A percentile compares a stretch with the other conserved stretches of the same genome.
phyloP scores from a whole-genome alignment of 2,888 invertebrate species.

The Tenthredo livida region DNA sequence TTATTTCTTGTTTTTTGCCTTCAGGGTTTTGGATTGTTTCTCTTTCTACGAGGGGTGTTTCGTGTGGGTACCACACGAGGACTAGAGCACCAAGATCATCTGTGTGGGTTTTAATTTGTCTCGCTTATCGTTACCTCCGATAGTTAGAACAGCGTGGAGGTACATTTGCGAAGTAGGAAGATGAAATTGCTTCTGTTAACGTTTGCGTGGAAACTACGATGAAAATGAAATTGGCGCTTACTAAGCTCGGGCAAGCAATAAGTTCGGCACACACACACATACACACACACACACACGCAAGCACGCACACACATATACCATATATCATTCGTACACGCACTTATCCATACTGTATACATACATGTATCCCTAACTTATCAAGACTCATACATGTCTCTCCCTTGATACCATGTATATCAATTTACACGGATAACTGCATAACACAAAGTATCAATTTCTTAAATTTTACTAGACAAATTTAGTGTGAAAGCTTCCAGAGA shows the following conservation, averaged over 20 bases:
- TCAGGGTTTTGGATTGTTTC: neutral
- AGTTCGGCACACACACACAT: neutral
- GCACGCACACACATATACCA: too few species aligned
- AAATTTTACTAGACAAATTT: neutral
- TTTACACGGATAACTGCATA: neutral
- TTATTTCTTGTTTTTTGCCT: neutral
- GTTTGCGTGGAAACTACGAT: slow-evolving; percentile 47
- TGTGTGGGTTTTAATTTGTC: slow-evolving; percentile 45
- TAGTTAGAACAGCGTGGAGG: slow-evolving; percentile 35
- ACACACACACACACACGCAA: neutral
- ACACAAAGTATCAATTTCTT: neutral
- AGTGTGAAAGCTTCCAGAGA: neutral
- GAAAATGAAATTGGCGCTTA: slow-evolving; percentile 44
- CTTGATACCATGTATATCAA: neutral
- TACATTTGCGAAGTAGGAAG: slow-evolving; percentile 49
- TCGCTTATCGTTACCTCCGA: slow-evolving; percentile 43
- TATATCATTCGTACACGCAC: neutral
- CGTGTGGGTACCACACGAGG: neutral
- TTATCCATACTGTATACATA: neutral
- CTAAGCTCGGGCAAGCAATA: slow-evolving; percentile 39
- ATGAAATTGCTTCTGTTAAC: slow-evolving; percentile 49
- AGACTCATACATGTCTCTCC: neutral
- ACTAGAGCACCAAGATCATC: slow-evolving; percentile 37
- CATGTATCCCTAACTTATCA: neutral
- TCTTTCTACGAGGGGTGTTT: neutral